These are phyloP conservation scores for Paedocypris sp. DNA, from an alignment of 2,113 vertebrate species.

Conservation along the genomic window DNA sequence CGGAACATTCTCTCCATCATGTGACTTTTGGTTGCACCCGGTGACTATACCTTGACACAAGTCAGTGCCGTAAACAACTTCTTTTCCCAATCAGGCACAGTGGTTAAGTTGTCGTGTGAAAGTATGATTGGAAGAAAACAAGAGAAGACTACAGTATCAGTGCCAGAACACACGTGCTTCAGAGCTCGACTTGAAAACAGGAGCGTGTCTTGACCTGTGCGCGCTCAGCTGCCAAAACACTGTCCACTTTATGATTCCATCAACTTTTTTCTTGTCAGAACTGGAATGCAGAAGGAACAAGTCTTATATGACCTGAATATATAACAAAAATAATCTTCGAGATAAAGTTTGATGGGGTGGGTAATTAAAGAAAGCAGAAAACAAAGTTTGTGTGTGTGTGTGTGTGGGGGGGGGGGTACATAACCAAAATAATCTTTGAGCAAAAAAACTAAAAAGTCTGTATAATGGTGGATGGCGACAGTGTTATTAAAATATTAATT, in stretches of 20 bases:
- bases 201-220: conserved; percentile 23
- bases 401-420: no score
- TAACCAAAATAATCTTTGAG: background rate
- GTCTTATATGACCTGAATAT: no score
- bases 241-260: no score
- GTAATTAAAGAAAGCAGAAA: background rate
- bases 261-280: no score
- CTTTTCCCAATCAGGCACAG: background rate
- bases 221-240: background rate
- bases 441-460: background rate
- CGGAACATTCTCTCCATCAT: conserved; percentile 1
- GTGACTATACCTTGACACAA: background rate
- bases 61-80: conserved; percentile 8
- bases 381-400: background rate
- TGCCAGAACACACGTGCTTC: conserved; percentile 17
- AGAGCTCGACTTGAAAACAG: conserved; percentile 8
- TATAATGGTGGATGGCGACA: no score
- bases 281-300: no score
- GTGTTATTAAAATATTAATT: no score
- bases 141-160: no score
- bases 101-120: background rate
- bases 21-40: background rate
- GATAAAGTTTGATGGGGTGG: background rate
- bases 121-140: no score
- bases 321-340: no score